phyloP scores from a whole-genome alignment of 2,113 vertebrate genomes.

The Carassius auratus region DNA sequence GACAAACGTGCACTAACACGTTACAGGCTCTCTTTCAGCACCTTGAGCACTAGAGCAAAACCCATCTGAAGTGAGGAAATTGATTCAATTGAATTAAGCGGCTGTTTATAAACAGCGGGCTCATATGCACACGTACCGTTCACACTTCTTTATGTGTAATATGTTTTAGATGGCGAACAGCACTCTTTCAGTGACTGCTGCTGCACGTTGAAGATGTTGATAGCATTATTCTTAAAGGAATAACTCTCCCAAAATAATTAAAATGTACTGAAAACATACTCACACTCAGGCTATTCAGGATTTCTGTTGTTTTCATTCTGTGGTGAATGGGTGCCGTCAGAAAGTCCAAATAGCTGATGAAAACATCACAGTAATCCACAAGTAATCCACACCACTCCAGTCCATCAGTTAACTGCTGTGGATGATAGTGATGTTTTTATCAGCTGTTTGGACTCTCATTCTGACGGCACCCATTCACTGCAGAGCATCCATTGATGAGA shows the following conservation, averaged over 20 bases:
- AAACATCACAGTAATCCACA: too few species aligned
- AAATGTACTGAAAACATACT: too few species aligned
- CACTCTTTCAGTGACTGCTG: background rate
- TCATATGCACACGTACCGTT: background rate
- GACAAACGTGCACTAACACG: slow-evolving; percentile 30
- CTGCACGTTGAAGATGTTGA: background rate
- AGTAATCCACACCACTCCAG: too few species aligned
- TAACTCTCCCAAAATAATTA: background rate
- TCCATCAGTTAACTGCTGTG: too few species aligned
- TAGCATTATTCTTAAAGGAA: background rate
- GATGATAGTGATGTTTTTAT: too few species aligned
- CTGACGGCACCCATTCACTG: too few species aligned
- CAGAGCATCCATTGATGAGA: too few species aligned
- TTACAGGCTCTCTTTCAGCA: slow-evolving; percentile 10
- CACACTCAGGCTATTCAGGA: too few species aligned
- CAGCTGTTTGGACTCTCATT: too few species aligned
- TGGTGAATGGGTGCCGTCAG: too few species aligned
- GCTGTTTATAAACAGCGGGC: slow-evolving; percentile 10
- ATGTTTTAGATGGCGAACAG: background rate
- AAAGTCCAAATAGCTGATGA: too few species aligned
- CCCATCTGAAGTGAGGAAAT: background rate
- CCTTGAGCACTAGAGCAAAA: background rate
- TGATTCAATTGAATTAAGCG: background rate
- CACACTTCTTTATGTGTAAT: background rate
- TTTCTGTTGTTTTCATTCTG: too few species aligned